phyloP scores from a whole-genome alignment of 2,888 invertebrate genomes.

The Chloromyia formosa region DNA sequence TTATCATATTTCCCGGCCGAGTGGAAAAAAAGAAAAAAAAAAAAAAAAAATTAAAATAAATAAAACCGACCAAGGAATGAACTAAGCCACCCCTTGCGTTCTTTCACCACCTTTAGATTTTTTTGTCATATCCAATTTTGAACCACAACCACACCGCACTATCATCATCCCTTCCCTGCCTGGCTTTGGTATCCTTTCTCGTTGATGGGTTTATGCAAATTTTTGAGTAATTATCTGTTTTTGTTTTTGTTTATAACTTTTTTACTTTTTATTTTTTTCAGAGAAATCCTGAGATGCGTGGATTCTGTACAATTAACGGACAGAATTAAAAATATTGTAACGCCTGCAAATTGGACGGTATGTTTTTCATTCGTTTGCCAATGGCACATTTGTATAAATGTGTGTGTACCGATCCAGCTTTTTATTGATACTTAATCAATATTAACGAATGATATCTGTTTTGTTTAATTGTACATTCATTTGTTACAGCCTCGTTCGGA shows the following conservation, averaged over 20 bases:
- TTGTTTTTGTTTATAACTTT: not conserved
- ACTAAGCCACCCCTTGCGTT: too few species aligned
- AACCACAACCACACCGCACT: too few species aligned
- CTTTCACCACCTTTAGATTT: too few species aligned
- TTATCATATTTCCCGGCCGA: not conserved
- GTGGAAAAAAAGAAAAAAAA: too few species aligned
- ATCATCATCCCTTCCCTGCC: not conserved
- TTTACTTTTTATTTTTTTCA: constrained; percentile 56
- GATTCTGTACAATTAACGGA: constrained; percentile 84
- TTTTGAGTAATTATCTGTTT: not conserved
- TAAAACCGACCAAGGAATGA: too few species aligned
- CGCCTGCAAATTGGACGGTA: constrained; percentile 88
- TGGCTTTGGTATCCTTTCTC: not conserved
- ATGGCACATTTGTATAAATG: not conserved
- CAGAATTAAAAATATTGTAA: constrained; percentile 76
- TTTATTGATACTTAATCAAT: not conserved
- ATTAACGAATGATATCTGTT: not conserved
- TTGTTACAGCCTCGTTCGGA: constrained; percentile 71
- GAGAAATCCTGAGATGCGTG: constrained; percentile 84
- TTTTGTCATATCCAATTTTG: too few species aligned
- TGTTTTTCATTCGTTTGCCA: constrained; percentile 54
- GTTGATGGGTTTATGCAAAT: too few species aligned
- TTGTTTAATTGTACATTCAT: constrained; percentile 42
- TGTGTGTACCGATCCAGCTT: not conserved
- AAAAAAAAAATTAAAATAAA: too few species aligned